Conservation (phyloP, 1,140 invertebrate species). For the Lordiphosa collinella region DNA sequence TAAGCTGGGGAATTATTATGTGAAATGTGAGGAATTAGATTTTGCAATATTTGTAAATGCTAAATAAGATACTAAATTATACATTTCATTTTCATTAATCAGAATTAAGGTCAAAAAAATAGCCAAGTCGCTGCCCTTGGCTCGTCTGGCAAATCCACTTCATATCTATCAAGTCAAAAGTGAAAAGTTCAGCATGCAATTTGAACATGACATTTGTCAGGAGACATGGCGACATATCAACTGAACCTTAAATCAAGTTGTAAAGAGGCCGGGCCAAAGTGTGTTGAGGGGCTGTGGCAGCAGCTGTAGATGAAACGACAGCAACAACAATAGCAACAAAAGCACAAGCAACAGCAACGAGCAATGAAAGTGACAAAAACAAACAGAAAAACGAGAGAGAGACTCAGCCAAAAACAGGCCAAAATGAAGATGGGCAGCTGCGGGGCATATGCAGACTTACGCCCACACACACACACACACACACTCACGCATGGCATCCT, state of each 20-base stretch:
- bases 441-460: conserved; percentile 50
- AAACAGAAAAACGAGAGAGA: conserved; percentile 13
- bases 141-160: conserved; percentile 46
- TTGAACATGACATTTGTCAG: conserved; percentile 75
- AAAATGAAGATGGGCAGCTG: conserved; percentile 69
- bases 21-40: background rate
- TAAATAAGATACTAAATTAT: background rate
- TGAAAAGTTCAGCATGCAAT: conserved; percentile 70
- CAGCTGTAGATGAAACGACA: conserved; percentile 69
- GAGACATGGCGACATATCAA: conserved; percentile 58
- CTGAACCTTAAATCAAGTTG: conserved; percentile 75
- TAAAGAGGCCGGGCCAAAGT: conserved; percentile 62
- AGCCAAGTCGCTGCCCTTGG: conserved; percentile 37
- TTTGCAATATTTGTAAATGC: background rate
- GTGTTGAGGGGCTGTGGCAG: conserved; percentile 18
- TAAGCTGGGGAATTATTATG: background rate
- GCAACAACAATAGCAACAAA: conserved; percentile 51
- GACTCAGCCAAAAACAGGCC: conserved; percentile 38
- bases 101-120: no score
- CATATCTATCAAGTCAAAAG: conserved; percentile 54
- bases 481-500: conserved; percentile 44
- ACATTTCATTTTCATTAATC: background rate
- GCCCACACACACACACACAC: conserved; percentile 8
- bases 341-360: conserved; percentile 52
- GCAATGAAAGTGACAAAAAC: conserved; percentile 27